Percentiles rank a stretch among this genome's conserved stretches.
These are phyloP conservation scores for Lacanobia wlatinum DNA, from an alignment of 2,888 invertebrate species.

Conservation along the genomic window DNA sequence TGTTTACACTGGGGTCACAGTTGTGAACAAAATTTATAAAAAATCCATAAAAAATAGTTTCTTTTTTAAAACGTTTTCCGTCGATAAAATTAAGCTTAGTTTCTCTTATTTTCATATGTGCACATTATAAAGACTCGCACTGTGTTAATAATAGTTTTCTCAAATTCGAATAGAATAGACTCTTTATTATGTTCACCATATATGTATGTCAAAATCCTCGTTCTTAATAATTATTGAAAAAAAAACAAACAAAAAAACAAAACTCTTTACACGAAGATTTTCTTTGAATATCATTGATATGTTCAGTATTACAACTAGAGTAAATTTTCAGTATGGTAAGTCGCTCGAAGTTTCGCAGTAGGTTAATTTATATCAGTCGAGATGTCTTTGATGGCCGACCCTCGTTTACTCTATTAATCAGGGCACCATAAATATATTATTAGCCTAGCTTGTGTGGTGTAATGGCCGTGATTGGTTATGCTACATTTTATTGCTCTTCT, in stretches of 20 bases:
- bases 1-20: too few species aligned
- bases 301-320: neutral
- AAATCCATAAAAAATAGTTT: too few species aligned
- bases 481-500: slow-evolving; percentile 81
- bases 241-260: neutral
- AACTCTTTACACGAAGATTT: neutral
- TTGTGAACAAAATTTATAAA: too few species aligned
- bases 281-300: neutral
- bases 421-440: slow-evolving; percentile 54
- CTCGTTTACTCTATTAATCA: slow-evolving; percentile 45
- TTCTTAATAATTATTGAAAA: neutral
- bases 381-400: slow-evolving; percentile 24
- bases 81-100: too few species aligned
- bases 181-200: too few species aligned
- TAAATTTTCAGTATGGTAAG: neutral
- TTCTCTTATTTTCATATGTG: too few species aligned
- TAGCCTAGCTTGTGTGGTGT: slow-evolving; percentile 63
- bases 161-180: neutral
- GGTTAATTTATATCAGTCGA: slow-evolving; percentile 3
- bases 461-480: slow-evolving; percentile 70
- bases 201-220: too few species aligned
- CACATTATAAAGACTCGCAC: too few species aligned
- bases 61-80: too few species aligned
- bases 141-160: too few species aligned
- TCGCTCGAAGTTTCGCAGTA: neutral